Percentiles rank a stretch among this genome's conserved stretches.
phyloP scores from a whole-genome alignment of 1,140 invertebrate species.

The Eurytemora carolleeae region DNA sequence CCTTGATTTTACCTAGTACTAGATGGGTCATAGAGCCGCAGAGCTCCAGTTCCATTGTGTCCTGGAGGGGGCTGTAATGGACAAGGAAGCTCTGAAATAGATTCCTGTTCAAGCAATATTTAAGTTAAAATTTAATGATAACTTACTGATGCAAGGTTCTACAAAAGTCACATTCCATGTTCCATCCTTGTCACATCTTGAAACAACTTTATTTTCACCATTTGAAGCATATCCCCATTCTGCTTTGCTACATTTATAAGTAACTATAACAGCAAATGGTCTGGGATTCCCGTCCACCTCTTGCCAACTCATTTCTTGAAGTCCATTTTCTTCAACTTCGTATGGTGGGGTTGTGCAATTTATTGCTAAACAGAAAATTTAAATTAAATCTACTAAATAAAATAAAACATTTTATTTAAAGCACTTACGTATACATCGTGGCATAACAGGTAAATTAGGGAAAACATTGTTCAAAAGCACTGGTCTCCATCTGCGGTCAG shows the following conservation, averaged over 20 bases:
- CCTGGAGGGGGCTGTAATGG: background rate
- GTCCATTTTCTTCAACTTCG: background rate
- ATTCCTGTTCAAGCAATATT: too few species aligned
- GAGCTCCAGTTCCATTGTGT: background rate
- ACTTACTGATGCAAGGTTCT: too few species aligned
- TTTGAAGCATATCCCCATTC: too few species aligned
- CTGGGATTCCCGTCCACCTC: background rate
- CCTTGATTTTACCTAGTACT: too few species aligned
- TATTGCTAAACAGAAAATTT: background rate
- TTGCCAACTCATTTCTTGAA: background rate
- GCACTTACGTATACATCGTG: background rate
- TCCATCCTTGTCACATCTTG: too few species aligned
- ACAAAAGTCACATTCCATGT: too few species aligned
- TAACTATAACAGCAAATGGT: too few species aligned
- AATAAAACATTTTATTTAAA: background rate
- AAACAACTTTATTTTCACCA: too few species aligned
- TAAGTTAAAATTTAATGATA: too few species aligned
- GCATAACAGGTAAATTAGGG: background rate
- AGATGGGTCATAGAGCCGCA: too few species aligned
- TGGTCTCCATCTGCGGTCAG: background rate
- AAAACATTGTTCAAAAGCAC: background rate
- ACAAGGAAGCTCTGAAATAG: too few species aligned
- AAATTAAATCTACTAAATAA: background rate
- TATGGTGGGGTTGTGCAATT: background rate
- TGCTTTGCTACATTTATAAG: too few species aligned